A percentile compares a stretch with the other conserved stretches of the same genome.
These are phyloP conservation scores for Lycopodina hypogea DNA, from an alignment of 37 sponge, comb jelly and placozoan species.

Conservation along the genomic window DNA sequence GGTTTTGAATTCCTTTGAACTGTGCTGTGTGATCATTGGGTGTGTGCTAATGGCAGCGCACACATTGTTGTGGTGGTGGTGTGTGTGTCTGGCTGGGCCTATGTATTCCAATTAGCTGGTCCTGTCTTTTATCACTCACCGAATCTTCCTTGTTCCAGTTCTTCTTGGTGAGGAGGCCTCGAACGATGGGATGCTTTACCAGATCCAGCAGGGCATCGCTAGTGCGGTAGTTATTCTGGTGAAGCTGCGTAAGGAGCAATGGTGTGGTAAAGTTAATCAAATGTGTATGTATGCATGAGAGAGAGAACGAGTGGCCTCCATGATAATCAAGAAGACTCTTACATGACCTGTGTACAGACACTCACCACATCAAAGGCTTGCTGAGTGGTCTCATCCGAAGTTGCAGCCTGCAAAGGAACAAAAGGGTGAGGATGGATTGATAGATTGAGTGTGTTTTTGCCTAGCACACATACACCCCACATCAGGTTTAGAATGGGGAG, in stretches of 20 bases:
- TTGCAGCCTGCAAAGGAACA: conserved; percentile 50
- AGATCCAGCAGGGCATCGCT: conserved; percentile 53
- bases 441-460: no score
- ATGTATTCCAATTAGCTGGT: no score
- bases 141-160: conserved; percentile 67
- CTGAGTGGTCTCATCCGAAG: conserved; percentile 81
- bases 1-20: no score
- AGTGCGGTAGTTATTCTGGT: conserved; percentile 37
- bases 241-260: conserved; percentile 38
- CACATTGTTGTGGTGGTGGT: no score
- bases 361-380: conserved; percentile 74
- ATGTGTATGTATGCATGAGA: background rate
- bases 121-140: conserved; percentile 15
- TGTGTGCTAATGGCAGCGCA: no score
- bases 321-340: background rate
- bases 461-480: no score
- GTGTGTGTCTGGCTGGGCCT: no score
- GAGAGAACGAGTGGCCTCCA: background rate
- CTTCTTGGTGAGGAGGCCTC: conserved; percentile 40
- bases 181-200: conserved; percentile 52
- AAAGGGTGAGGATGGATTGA: conserved; percentile 10
- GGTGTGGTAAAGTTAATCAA: background rate
- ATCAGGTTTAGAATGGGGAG: no score
- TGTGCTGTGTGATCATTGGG: no score
- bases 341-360: background rate